phyloP scores from a whole-genome alignment of 2,797 vertebrate genomes.

The Poeciliopsis paucimaculata region DNA sequence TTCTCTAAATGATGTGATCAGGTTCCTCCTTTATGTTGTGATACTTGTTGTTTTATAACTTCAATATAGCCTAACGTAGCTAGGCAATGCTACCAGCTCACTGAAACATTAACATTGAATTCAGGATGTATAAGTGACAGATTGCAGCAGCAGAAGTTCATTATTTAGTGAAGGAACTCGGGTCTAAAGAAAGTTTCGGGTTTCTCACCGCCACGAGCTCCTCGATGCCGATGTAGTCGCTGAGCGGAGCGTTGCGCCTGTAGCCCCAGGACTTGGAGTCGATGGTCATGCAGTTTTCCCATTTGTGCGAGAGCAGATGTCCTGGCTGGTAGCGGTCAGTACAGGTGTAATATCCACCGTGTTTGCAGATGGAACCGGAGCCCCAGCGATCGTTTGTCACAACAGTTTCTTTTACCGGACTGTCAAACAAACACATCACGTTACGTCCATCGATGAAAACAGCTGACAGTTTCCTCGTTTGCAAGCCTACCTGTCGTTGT shows the following conservation, averaged over 20 bases:
- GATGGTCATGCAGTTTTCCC: constrained; percentile 98
- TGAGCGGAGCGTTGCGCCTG: constrained; percentile 86
- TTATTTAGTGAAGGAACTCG: background rate
- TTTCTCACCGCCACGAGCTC: constrained; percentile 84
- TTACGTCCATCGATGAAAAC: background rate
- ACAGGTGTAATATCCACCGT: constrained; percentile 95
- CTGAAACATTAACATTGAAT: background rate
- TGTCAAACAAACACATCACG: constrained; percentile 53
- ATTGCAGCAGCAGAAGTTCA: background rate
- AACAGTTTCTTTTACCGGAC: constrained; percentile 91
- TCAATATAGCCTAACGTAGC: background rate
- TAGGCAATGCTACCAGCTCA: background rate
- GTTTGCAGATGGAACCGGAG: constrained; percentile 84
- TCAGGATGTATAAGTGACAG: background rate
- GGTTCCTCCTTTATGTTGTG: background rate
- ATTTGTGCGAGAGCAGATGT: constrained; percentile 90
- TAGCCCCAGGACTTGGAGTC: constrained; percentile 93
- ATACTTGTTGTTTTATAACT: background rate
- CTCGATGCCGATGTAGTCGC: constrained; percentile 86
- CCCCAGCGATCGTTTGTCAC: constrained; percentile 99
- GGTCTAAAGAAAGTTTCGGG: background rate
- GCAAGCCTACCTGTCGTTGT: constrained; percentile 89
- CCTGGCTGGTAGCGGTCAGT: constrained; percentile 90
- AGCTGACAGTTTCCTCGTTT: background rate
- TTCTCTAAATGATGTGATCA: background rate